Conservation (phyloP, 2,888 invertebrate genomes). For the Eupeodes luniger region DNA sequence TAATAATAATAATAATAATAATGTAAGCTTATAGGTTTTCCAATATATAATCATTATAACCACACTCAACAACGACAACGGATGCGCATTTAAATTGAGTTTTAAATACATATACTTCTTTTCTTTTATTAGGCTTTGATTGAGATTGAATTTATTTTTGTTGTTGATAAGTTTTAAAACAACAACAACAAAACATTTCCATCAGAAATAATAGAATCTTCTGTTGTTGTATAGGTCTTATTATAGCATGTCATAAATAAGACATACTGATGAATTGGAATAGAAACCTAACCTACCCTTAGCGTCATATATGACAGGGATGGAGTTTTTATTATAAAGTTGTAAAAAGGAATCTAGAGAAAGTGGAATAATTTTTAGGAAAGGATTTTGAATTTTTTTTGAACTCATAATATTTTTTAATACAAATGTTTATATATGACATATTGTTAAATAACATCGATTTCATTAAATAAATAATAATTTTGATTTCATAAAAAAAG, state of each 20-base stretch:
- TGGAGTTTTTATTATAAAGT: not conserved
- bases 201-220: not conserved
- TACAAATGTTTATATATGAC: too few species aligned
- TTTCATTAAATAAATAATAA: too few species aligned
- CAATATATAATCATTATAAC: conserved; percentile 15
- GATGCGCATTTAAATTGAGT: conserved; percentile 30
- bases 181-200: not conserved
- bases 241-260: not conserved
- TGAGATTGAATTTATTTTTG: not conserved
- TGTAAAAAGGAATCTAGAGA: not conserved
- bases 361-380: not conserved
- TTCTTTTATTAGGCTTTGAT: not conserved
- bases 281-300: not conserved
- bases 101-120: not conserved
- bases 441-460: too few species aligned
- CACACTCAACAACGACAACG: conserved; percentile 10
- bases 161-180: not conserved
- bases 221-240: not conserved
- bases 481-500: too few species aligned
- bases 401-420: too few species aligned
- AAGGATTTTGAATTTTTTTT: too few species aligned
- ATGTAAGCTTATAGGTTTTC: not conserved
- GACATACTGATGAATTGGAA: not conserved
- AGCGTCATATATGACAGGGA: not conserved
- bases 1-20: not conserved